Base-by-base conservation (phyloP, 2,797 vertebrate species). In the Poliocrania exsul region DNA sequence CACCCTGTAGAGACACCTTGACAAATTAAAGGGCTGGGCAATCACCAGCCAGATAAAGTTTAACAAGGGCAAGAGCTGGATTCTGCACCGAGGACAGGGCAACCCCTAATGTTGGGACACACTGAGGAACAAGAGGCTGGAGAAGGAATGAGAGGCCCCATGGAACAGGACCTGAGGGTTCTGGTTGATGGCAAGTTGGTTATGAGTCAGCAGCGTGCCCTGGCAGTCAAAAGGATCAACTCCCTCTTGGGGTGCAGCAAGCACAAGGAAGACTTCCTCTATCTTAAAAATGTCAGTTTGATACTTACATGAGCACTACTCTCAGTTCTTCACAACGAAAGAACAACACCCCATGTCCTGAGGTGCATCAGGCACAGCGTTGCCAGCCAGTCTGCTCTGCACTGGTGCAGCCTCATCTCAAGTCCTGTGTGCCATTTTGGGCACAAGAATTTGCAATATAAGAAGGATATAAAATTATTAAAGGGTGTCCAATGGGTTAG, bases 361-460 rank as follows among this genome's bases (percentile, higher is more conserved):
- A 38, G 37, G 6, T 2, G 10, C 7, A 50, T 16, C n/a, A 51
- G 37, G 23, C 3, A 3, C 28, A 70, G 37, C n/a, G 77, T 9
- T 1, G 0, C 12, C 33, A 25, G n/a, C 1, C 0, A 0, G 7
- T 37, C 40, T 61, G 23, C 13, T 61, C 31, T 35, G 54, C 7
- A 0, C 26, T 61, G 31, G 40, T 11, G 8, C 1, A 0, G 69
- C 35, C 31, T 54, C 40, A 49, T 15, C 38, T 35, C 4, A 0
- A 35, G 31, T 28, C 13, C 33, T 61, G 54, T 28, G 20, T 35
- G 6, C 29, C 65, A 13, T 0, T 58, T 1, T 53, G 67, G 67
- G 40, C 4, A 42, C 40, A 17, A 4, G 16, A 42, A 42, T 42
- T 42, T 17, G 16, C 40, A 42, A 42, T 42, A 42, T 16, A 42